Evolutionary conservation across 1,140 invertebrate genomes (phyloP), one percentile per base, ranked within the genome.

Genomic region (Aphelinus certus): DNA sequence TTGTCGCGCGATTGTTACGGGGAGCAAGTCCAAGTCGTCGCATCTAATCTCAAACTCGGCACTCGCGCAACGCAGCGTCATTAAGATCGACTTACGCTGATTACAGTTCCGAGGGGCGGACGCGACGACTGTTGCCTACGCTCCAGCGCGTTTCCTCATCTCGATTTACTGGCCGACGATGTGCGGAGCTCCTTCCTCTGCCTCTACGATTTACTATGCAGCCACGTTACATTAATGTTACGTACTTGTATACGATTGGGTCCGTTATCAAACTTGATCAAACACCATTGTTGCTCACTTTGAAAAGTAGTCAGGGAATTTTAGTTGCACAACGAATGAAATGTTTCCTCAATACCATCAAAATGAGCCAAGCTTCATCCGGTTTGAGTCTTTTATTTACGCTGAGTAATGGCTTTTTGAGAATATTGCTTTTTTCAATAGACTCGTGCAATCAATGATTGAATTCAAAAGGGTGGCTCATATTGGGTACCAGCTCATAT

Each of bases 21-120:
- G 42, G 64, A 46, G 2, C 26, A 26, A 26, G 0, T 26, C 26
- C 26, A 26, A 26, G 51, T 53, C 4, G 4, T 53, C 51, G 68
- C 68, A 70, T 70, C 68, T 70, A 70, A 70, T 70, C 68, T 61
- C 26, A n/a, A 53, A 61, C 26, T 46, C 56, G 2, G 51, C 60
- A n/a, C 48, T 53, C 51, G 51, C 51, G 51, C 51, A 26, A 42
- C 51, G 66, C 46, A 2, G 7, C 26, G 58, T 70, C 68, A 70
- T 70, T 70, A 70, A 70, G 68, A 70, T 70, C 58, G 68, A 70
- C 68, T 70, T 70, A 70, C 68, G 45, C 9, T 61, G 57, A 70
- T 70, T 70, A 70, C 56, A 47, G 67, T 48, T 57, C 10, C 56
- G 67, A 47, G 48, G 46, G 62, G 58, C 68, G 26, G 7, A 4